Base-by-base conservation (phyloP, 2,888 invertebrate genomes). In the Chironomus tentans region DNA sequence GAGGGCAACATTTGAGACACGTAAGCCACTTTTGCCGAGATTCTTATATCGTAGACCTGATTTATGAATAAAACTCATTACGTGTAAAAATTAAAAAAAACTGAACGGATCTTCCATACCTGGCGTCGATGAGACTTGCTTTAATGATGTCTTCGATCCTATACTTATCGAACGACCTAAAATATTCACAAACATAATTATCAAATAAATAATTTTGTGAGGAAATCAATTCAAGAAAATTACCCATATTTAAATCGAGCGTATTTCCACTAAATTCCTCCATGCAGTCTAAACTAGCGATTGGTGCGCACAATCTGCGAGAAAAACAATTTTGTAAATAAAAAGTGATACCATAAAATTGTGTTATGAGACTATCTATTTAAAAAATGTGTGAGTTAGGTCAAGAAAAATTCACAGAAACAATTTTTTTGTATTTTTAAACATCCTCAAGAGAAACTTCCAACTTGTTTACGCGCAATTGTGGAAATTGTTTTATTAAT, bases 1-100 rank as follows among this genome's bases (percentile, higher is more conserved):
- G 80, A 97, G 88, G 78, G 95, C 97, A 79, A 97, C 92, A 85
- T 95, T 96, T 80, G 97, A 97, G 78, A 97, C 95, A 79, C 97
- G 88, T 78, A 97, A 88, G 74, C 97, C 97, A 81, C 95, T 96
- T 85, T 97, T 97, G 80, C 97, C 97, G 79, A 97, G 88, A 85
- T 97, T 97, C 83, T 95, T 92, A 87, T 94, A 94, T 75, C 94
- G 90, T 80, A 95, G 87, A 69, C 94, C 93, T 73, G 50, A 38
- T 38, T 38, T 38, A 38, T 38, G 1, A 38, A 38, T 0, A 38
- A 38, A 38, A 28, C 5, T n/a, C n/a, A 38, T 24, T 56, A 18
- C 56, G 18, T 15, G 18, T 56, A 10, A 18, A 13, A 13, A 56
- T 2, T 2, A 18, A 7, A 15, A 15, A 5, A 56, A 15, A 12